Evolutionary conservation across 2,113 vertebrate genomes (phyloP), one percentile per base, ranked within the genome.

Genomic region (Electrona antarctica): DNA sequence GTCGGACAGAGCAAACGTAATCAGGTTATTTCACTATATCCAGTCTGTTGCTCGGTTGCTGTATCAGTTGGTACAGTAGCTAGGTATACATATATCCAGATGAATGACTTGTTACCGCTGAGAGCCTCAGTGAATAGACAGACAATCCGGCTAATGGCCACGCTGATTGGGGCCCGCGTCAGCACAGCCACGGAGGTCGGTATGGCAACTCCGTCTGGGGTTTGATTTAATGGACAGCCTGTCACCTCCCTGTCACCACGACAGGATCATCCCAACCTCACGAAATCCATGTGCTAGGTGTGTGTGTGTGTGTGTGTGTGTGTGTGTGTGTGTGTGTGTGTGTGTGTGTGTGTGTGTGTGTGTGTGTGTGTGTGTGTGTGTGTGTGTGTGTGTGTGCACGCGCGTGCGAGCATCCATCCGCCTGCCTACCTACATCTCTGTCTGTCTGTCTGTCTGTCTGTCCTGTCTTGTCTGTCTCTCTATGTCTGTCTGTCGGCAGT

Each of bases 161-260:
- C 57, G 15, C 48, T 70, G 77, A 74, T 60, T 10, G 71, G 59
- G 60, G 49, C 29, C 56, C 33, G 50, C 75, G 71, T 84, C 79
- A 70, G 63, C 64, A 57, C 69, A 28, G 64, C 29, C 71, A 59
- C 73, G 66, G 71, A 77, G 71, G 81, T 41, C 74, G 61, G 29
- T 67, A 41, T 41, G 81, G 76, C 55, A 69, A 73, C 60, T 51
- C 62, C 68, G 82, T 67, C 79, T 61, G 46, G 51, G 50, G 75
- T 80, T 84, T 84, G 85, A 85, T 84, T 84, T 86, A 85, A 81
- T 76, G 79, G 84, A 85, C 82, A 81, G 64, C 67, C 77, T 83
- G 85, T 85, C 87, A 76, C 70, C 64, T 83, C 71, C 71, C 70
- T 85, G 78, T 87, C 86, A 81, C 66, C 70, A 76, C 62, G 66